These are phyloP conservation scores for Bruchidius siliquastri DNA, from an alignment of 2,888 invertebrate species.

Conservation along the genomic window DNA sequence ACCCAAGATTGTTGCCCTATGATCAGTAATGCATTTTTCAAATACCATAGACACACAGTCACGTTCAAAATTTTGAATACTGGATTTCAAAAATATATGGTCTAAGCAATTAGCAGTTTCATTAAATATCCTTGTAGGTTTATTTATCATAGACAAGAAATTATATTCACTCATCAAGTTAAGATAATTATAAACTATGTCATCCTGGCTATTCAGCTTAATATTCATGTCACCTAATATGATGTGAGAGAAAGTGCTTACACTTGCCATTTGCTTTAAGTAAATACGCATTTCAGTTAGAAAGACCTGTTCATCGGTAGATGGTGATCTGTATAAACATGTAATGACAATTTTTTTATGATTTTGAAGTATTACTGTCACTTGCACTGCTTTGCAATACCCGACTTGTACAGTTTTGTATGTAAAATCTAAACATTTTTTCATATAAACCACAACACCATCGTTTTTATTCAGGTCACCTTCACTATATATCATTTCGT, in stretches of 20 bases:
- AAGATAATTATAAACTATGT: conserved; percentile 4
- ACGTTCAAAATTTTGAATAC: neutral
- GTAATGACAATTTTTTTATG: conserved; percentile 1
- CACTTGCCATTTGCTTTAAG: neutral
- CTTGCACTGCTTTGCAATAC: conserved; percentile 3
- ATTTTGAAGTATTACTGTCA: neutral
- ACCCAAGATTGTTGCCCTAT: conserved; percentile 5
- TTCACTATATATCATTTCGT: conserved; percentile 1
- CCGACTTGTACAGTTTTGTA: no score
- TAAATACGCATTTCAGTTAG: neutral
- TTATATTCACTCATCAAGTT: conserved; percentile 5
- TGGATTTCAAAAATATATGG: conserved; percentile 4
- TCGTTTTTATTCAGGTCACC: neutral
- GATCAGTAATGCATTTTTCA: conserved; percentile 3
- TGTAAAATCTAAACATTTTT: neutral
- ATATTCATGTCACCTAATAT: conserved; percentile 7
- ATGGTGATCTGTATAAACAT: conserved; percentile 4
- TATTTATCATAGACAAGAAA: conserved; percentile 4
- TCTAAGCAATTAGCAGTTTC: conserved; percentile 4
- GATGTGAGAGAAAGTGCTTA: neutral
- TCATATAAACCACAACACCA: conserved; percentile 5
- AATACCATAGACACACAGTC: conserved; percentile 4
- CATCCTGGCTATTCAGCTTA: neutral
- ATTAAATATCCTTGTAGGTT: conserved; percentile 2
- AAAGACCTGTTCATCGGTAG: conserved; percentile 4